phyloP scores from a whole-genome alignment of 1,140 invertebrate species.

The Pseudobourletiella spinata region DNA sequence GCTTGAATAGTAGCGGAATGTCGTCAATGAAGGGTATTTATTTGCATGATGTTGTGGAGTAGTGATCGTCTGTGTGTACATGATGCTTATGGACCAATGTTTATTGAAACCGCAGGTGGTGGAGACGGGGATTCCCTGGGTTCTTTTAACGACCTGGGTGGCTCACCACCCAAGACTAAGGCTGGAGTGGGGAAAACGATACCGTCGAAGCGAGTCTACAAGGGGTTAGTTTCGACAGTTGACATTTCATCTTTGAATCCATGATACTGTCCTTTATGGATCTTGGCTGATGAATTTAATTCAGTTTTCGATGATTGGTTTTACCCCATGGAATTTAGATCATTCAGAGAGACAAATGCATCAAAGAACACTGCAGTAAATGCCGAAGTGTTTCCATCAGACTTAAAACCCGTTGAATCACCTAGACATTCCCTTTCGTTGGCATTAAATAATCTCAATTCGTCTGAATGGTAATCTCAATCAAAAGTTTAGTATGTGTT shows the following conservation, averaged over 20 bases:
- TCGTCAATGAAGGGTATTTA: slow-evolving; percentile 5
- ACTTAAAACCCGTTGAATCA: slow-evolving; percentile 47
- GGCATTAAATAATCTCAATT: slow-evolving; percentile 56
- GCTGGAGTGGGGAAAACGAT: neutral
- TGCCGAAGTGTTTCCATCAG: slow-evolving; percentile 26
- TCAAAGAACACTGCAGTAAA: neutral
- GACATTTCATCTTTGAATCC: no score
- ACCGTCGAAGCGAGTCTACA: slow-evolving; percentile 10
- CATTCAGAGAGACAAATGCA: slow-evolving; percentile 8
- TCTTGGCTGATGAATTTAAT: no score
- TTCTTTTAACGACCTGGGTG: no score
- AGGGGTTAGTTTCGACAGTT: slow-evolving; percentile 15
- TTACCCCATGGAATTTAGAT: no score
- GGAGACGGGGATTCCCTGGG: no score
- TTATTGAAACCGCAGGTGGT: no score
- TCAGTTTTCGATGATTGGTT: no score
- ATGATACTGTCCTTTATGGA: no score
- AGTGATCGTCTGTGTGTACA: neutral
- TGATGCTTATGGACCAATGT: neutral
- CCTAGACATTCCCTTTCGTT: slow-evolving; percentile 54
- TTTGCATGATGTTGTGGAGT: neutral
- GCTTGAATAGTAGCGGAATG: neutral
- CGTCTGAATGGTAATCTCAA: slow-evolving; percentile 58
- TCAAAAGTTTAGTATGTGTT: neutral
- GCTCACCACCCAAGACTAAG: slow-evolving; percentile 6